phyloP scores from a whole-genome alignment of 2,888 invertebrate species.

The Mesopsocus fuscifrons region DNA sequence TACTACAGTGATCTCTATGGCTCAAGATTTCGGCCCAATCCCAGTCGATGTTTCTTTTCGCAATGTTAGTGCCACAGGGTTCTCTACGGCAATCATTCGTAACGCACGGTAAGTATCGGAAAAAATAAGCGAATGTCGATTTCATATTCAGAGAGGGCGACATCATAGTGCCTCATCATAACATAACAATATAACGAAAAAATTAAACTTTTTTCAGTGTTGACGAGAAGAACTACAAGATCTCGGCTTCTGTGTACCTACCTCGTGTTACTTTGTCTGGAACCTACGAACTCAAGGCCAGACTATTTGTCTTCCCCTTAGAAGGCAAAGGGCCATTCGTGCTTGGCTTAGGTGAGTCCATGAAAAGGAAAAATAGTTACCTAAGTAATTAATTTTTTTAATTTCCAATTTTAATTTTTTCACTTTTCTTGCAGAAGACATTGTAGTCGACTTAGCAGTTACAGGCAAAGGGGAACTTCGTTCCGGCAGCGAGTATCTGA shows the following conservation, averaged over 20 bases:
- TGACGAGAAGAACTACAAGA: not conserved
- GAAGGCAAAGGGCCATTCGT: not conserved
- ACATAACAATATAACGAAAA: too few species aligned
- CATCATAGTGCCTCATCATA: too few species aligned
- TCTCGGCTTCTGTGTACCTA: not conserved
- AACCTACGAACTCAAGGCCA: not conserved
- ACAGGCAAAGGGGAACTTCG: not conserved
- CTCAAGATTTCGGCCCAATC: not conserved
- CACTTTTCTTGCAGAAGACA: not conserved
- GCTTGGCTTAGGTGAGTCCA: not conserved
- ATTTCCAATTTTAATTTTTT: too few species aligned
- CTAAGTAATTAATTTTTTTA: too few species aligned
- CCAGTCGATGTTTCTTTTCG: not conserved
- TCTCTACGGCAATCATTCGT: not conserved
- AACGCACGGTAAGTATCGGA: not conserved
- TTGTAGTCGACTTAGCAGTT: not conserved
- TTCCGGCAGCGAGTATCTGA: not conserved
- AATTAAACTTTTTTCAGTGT: not conserved
- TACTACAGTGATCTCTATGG: not conserved
- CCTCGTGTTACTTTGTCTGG: not conserved
- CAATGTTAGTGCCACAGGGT: not conserved
- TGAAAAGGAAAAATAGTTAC: too few species aligned
- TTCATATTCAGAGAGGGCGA: too few species aligned
- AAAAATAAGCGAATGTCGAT: too few species aligned
- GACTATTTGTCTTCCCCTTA: not conserved